Conservation (phyloP, 2,113 vertebrate genomes). For the Microcebus jonahi region DNA sequence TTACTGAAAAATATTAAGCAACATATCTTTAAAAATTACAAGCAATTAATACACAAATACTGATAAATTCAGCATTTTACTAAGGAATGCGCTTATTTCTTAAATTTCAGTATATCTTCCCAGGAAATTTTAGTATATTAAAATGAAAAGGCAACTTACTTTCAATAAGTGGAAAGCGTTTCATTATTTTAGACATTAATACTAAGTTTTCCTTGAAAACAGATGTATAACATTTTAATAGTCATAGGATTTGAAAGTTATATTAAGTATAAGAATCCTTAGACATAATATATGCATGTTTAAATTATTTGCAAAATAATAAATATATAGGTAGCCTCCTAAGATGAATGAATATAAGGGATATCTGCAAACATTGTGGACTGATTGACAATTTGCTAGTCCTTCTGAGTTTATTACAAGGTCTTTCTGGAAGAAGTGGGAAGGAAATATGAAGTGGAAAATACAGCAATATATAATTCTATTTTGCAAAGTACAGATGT, state of each 20-base stretch:
- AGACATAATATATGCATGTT: not conserved
- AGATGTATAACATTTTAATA: not conserved
- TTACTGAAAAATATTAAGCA: not conserved
- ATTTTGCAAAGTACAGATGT: not conserved
- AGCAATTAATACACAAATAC: not conserved
- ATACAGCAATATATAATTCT: not conserved
- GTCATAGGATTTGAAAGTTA: not conserved
- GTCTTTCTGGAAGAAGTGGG: not conserved
- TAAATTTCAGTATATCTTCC: not conserved
- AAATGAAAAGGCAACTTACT: not conserved
- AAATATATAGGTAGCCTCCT: not conserved
- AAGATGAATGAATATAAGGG: not conserved
- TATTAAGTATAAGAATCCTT: not conserved
- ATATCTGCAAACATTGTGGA: not conserved
- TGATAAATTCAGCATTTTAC: not conserved
- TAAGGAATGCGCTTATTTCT: slow-evolving; percentile 2
- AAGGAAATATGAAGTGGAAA: not conserved
- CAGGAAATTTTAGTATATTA: slow-evolving; percentile 1
- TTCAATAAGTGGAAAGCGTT: not conserved
- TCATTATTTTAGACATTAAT: not conserved
- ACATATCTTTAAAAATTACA: not conserved
- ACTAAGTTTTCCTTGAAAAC: not conserved
- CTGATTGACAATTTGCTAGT: not conserved
- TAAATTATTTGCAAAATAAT: not conserved
- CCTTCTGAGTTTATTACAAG: not conserved